A percentile compares a stretch with the other conserved stretches of the same genome.
phyloP scores from a whole-genome alignment of 2,113 vertebrate species.

The Prochilodus magdalenae region DNA sequence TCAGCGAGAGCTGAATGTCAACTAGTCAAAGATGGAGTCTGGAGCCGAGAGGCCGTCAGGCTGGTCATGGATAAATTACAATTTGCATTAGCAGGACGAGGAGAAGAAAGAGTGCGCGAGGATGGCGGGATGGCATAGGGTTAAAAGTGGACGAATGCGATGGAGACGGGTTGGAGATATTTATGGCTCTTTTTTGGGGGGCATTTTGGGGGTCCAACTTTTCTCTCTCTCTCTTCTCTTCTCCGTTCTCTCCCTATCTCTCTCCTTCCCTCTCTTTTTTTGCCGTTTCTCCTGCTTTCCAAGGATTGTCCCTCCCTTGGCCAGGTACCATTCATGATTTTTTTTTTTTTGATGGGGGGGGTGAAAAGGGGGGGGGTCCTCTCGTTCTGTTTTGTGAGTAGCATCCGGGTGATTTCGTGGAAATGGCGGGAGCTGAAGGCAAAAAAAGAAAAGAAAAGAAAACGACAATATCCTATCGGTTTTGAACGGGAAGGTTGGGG shows the following conservation, averaged over 20 bases:
- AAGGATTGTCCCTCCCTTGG: slow-evolving; percentile 74
- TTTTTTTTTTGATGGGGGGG: slow-evolving; percentile 41
- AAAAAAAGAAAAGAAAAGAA: slow-evolving; percentile 10
- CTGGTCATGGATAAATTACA: slow-evolving; percentile 75
- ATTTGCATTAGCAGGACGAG: slow-evolving; percentile 54
- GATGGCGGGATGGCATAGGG: slow-evolving; percentile 42
- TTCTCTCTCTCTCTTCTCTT: slow-evolving; percentile 36
- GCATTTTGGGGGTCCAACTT: slow-evolving; percentile 59
- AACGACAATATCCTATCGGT: slow-evolving; percentile 46
- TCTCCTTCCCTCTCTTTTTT: slow-evolving; percentile 3
- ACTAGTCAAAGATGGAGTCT: slow-evolving; percentile 97
- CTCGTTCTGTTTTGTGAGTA: slow-evolving; percentile 65
- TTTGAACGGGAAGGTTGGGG: slow-evolving; percentile 42
- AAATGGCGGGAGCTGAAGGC: slow-evolving; percentile 75
- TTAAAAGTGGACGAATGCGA: slow-evolving; percentile 38
- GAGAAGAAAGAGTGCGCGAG: slow-evolving; percentile 41
- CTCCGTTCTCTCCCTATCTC: background rate
- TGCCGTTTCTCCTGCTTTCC: slow-evolving; percentile 61
- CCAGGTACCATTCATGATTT: slow-evolving; percentile 77
- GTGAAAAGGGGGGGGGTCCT: slow-evolving; percentile 55
- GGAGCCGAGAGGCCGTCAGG: slow-evolving; percentile 85
- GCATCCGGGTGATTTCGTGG: slow-evolving; percentile 72
- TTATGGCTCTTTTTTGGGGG: slow-evolving; percentile 55
- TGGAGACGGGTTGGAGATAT: slow-evolving; percentile 44
- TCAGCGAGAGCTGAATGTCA: slow-evolving; percentile 94